Conservation (phyloP, 2,113 vertebrate genomes). For the Azemiops feae region DNA sequence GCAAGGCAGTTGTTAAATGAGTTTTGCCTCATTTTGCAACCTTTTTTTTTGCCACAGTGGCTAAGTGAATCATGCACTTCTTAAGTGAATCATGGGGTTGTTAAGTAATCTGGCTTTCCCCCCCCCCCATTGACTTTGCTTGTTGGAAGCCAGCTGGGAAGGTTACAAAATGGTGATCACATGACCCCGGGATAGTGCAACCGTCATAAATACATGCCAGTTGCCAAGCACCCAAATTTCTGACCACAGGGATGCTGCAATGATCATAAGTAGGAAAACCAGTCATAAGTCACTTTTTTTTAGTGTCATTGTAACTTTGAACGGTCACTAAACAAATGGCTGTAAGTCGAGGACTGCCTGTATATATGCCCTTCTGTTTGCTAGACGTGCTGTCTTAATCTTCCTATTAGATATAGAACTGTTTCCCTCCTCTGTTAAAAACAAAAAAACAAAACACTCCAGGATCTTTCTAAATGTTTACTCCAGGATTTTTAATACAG, state of each 20-base stretch:
- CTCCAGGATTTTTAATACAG: neutral
- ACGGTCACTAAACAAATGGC: neutral
- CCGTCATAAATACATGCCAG: no score
- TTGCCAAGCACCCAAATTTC: no score
- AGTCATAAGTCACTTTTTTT: neutral
- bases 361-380: neutral
- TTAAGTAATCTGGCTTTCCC: neutral
- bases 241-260: no score
- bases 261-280: neutral
- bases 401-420: neutral
- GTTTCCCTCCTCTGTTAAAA: neutral
- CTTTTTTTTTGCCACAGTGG: neutral
- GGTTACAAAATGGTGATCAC: no score
- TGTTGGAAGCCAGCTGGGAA: no score
- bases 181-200: no score
- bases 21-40: neutral
- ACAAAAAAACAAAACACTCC: neutral
- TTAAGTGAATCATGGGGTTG: neutral
- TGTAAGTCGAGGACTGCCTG: neutral
- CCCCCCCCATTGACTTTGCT: no score
- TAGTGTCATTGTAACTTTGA: neutral
- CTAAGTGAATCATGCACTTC: neutral
- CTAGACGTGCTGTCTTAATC: neutral
- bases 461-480: neutral
- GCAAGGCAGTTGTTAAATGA: neutral